Evolutionary conservation across 2,888 invertebrate species (phyloP).

Genomic region (Ashinkailepas kermadecensis): DNA sequence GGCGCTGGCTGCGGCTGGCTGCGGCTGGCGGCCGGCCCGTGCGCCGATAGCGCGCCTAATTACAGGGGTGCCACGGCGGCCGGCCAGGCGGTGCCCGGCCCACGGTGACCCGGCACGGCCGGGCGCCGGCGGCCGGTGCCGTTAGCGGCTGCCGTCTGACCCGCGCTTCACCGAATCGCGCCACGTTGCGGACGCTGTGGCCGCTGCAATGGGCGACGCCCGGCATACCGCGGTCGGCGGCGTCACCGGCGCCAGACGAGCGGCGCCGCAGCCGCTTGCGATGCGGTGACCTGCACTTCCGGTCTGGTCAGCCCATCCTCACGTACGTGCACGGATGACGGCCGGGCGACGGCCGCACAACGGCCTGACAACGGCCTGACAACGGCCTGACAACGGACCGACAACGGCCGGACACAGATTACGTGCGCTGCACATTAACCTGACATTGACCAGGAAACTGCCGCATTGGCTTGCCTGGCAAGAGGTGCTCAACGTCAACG

Average conservation of each 20-base stretch:
- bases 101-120: background rate
- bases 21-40: background rate
- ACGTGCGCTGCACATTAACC: no score
- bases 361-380: no score
- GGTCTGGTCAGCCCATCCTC: background rate
- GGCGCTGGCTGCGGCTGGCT: constrained; percentile 33
- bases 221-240: background rate
- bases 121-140: background rate
- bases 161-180: background rate
- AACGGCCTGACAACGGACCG: no score
- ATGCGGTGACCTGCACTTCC: background rate
- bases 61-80: constrained; percentile 35
- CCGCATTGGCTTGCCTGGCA: no score
- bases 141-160: background rate
- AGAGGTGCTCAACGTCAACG: no score
- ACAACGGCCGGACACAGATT: no score
- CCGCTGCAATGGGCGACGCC: background rate
- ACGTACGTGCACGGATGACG: no score
- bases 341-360: no score
- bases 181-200: background rate
- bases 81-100: background rate
- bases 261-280: background rate
- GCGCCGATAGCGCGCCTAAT: background rate
- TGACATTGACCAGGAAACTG: no score
- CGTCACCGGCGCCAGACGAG: background rate